These are phyloP conservation scores for Lycaena phlaeas DNA, from an alignment of 2,888 invertebrate genomes.

Conservation along the genomic window DNA sequence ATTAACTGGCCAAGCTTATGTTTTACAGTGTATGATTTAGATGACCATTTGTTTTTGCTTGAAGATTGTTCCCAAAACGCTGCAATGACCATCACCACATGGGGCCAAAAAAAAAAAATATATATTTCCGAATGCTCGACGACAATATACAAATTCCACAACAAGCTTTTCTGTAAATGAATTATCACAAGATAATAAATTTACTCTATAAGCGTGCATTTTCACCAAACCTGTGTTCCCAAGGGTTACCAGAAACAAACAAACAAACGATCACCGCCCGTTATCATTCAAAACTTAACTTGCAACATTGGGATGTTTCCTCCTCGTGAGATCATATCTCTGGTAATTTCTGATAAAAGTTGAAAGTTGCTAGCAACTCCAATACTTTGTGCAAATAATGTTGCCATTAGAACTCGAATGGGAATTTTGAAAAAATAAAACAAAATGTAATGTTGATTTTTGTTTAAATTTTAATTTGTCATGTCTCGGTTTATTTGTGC, in stretches of 20 bases:
- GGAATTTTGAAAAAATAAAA: conserved; percentile 4
- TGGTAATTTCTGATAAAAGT: not conserved
- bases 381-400: not conserved
- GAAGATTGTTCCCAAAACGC: no score
- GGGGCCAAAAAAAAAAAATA: no score
- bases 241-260: not conserved
- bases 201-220: no score
- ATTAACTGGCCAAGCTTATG: no score
- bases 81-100: no score
- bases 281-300: conserved; percentile 2
- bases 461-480: conserved; percentile 1
- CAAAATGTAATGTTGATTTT: not conserved
- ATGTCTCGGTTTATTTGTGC: not conserved
- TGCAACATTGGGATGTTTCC: not conserved
- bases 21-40: no score
- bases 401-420: not conserved
- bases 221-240: no score
- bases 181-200: no score
- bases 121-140: no score
- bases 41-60: no score
- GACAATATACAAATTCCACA: no score
- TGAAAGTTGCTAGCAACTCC: conserved; percentile 5
- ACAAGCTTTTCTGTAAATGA: no score
- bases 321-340: not conserved
- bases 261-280: not conserved